These are phyloP conservation scores for Eidolon dupreanum DNA, from an alignment of 2,797 vertebrate species.

Conservation along the genomic window DNA sequence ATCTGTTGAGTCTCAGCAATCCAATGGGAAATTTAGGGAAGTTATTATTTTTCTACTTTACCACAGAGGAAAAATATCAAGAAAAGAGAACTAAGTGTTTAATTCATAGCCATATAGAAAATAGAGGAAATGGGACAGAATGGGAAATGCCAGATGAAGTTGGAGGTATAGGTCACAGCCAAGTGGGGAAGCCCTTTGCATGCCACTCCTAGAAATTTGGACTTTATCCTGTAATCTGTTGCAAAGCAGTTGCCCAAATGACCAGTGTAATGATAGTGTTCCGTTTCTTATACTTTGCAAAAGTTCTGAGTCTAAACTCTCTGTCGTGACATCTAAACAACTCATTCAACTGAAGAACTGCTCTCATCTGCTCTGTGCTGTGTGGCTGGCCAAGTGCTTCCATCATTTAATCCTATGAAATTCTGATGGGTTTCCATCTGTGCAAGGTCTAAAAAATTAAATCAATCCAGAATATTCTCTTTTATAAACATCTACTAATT, in stretches of 20 bases:
- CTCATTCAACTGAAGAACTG: not conserved
- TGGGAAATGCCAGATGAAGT: not conserved
- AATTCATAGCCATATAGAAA: not conserved
- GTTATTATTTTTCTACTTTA: not conserved
- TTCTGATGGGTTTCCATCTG: conserved; percentile 1
- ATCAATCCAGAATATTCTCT: not conserved
- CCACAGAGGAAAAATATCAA: not conserved
- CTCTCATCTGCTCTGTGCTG: not conserved
- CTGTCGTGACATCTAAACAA: conserved; percentile 4
- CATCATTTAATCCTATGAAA: conserved; percentile 8
- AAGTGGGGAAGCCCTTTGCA: not conserved
- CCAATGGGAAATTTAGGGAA: not conserved
- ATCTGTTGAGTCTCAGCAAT: not conserved
- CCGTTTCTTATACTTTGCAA: not conserved
- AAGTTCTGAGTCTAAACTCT: not conserved
- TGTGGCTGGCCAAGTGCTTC: not conserved
- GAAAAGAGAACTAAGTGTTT: not conserved
- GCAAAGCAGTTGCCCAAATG: conserved; percentile 27
- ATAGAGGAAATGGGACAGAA: not conserved
- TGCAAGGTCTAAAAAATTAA: not conserved
- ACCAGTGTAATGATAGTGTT: not conserved
- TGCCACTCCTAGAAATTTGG: not conserved
- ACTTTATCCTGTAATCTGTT: not conserved
- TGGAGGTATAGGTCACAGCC: not conserved
- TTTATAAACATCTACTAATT: not conserved